These are phyloP conservation scores for Parazoanthus atlanticus DNA, from an alignment of 92 coral and sea anemone genomes.

Conservation along the genomic window DNA sequence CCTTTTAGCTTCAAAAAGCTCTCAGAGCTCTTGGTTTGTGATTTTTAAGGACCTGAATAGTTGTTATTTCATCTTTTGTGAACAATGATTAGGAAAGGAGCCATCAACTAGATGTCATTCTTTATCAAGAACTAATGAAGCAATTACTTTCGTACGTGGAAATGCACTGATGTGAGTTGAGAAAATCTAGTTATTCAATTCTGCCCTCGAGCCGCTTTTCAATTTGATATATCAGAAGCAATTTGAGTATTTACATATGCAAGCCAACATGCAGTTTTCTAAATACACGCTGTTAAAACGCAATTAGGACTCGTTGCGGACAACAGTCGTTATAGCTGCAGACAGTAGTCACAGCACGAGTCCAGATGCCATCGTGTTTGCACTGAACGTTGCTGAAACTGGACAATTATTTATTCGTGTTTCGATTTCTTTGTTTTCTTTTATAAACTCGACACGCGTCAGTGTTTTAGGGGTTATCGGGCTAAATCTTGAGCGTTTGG, in stretches of 20 bases:
- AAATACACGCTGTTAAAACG: conserved; percentile 42
- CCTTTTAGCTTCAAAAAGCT: not conserved
- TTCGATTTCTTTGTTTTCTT: not conserved
- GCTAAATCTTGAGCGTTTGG: conserved; percentile 31
- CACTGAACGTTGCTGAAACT: conserved; percentile 30
- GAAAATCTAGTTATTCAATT: conserved; percentile 7
- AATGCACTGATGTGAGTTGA: conserved; percentile 27
- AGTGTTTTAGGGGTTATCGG: conserved; percentile 30
- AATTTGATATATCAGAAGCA: conserved; percentile 11
- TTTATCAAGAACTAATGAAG: conserved; percentile 2
- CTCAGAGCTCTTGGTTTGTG: not conserved
- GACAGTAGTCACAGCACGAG: conserved; percentile 31
- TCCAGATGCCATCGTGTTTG: conserved; percentile 7
- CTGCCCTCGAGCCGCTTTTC: conserved; percentile 39
- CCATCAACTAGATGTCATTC: not conserved
- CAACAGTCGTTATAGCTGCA: conserved; percentile 3
- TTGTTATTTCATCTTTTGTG: not conserved
- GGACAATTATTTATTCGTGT: not conserved
- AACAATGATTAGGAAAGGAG: not conserved
- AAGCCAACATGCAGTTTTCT: conserved; percentile 29
- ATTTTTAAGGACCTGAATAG: not conserved
- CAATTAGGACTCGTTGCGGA: conserved; percentile 11
- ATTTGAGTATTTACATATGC: conserved; percentile 11
- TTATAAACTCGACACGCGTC: conserved; percentile 29
- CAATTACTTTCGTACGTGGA: conserved; percentile 28